Base-by-base conservation (phyloP, 2,113 vertebrate genomes). In the Cranoglanis bouderius region DNA sequence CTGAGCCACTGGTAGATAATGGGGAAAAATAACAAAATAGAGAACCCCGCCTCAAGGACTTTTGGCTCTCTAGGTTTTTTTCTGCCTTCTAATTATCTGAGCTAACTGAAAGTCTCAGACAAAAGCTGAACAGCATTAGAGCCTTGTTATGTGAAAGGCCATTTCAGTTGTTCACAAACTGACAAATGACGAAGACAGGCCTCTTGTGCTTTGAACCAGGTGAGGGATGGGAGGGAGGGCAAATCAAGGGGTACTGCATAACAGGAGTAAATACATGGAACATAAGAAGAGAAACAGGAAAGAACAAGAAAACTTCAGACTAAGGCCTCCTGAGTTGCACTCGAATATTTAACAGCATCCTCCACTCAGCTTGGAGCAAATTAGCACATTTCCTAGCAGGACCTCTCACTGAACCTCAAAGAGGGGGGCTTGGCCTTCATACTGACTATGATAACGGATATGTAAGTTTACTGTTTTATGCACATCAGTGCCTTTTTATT, bases 321-420 rank as follows among this genome's bases (percentile, higher is more conserved):
- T 19, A 46, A 78, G 16, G 7, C 12, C 43, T 77, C 40, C 13
- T 67, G 55, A 83, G 53, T 49, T 57, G 65, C 80, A 5, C 67
- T 35, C 10, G 83, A 57, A 82, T 75, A 82, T 86, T 86, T 88
- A 86, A 49, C 40, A n/a, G n/a, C 35, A 55, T 61, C 53, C 51
- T 84, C 51, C 61, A 29, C 65, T 84, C 12, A 51, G 38, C 82
- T 81, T 87, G 21, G 43, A 81, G 61, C 38, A 29, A 19, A 87
- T 90, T 89, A 70, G 61, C 84, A 89, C 87, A 72, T 67, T n/a
- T 72, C 74, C 19, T 74, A 86, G 84, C 26, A 53, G 26, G 53
- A 35, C 35, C 51, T n/a, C 77, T 43, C 13, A 2, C 40, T 88
- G 53, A 88, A 85, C 74, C 16, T 35, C 21, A 86, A 86, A 61